These are phyloP conservation scores for Tanytarsus gracilentus DNA, from an alignment of 2,888 invertebrate genomes.

Conservation along the genomic window DNA sequence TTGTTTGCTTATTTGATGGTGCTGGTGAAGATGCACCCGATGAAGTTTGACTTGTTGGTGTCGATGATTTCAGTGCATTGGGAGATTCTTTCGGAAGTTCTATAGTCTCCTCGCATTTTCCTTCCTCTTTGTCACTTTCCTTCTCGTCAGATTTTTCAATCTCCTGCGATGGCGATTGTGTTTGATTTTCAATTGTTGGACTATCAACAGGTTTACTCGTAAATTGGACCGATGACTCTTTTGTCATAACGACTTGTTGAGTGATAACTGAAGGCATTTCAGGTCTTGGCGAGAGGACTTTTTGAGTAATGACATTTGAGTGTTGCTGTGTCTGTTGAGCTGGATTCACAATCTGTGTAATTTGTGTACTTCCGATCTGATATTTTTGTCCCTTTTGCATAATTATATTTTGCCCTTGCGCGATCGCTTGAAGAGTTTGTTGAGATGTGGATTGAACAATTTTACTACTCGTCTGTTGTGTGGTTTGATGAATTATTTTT, in stretches of 20 bases:
- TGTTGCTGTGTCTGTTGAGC: constrained; percentile 33
- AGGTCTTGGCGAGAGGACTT: constrained; percentile 32
- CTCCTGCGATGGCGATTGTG: background rate
- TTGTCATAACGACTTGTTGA: constrained; percentile 31
- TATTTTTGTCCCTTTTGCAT: constrained; percentile 26
- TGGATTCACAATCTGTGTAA: constrained; percentile 30
- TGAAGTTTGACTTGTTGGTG: constrained; percentile 11
- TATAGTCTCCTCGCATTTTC: too few species aligned
- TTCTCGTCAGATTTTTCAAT: background rate
- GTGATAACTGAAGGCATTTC: constrained; percentile 23
- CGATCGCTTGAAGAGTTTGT: constrained; percentile 14
- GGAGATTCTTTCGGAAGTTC: background rate
- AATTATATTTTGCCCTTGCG: constrained; percentile 25
- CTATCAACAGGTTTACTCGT: constrained; percentile 10
- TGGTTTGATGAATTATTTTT: background rate
- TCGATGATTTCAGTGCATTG: background rate
- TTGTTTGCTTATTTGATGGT: constrained; percentile 24
- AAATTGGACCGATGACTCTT: too few species aligned
- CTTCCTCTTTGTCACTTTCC: background rate
- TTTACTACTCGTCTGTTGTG: background rate
- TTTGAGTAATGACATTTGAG: constrained; percentile 30
- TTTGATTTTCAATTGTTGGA: background rate
- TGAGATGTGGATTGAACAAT: background rate
- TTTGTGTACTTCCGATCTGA: constrained; percentile 27
- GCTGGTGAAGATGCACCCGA: constrained; percentile 11